A percentile compares a stretch with the other conserved stretches of the same genome.
Evolutionary conservation across 1,140 invertebrate genomes (phyloP).

Genomic region (Nasonia longicornis): DNA sequence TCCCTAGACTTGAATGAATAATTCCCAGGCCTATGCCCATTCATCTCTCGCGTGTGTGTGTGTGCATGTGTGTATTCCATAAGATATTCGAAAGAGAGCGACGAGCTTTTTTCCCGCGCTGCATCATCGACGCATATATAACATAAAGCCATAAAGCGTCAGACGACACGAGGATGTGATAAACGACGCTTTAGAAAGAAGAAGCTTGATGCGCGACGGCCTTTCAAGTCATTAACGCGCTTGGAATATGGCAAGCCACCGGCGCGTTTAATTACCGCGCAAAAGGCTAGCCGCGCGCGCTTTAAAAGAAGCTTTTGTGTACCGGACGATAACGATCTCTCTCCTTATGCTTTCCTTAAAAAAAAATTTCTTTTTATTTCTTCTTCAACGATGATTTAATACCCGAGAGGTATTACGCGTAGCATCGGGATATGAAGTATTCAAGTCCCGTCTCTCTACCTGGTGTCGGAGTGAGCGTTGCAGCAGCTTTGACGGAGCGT

Average conservation of each 20-base stretch:
- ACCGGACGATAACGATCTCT: background rate
- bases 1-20: background rate
- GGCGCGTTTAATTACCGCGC: conserved; percentile 8
- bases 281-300: background rate
- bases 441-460: background rate
- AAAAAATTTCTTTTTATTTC: background rate
- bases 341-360: no score
- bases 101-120: background rate
- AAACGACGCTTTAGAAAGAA: background rate
- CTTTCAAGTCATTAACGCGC: conserved; percentile 11
- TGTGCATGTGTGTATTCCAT: no score
- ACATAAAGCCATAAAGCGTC: no score
- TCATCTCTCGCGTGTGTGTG: background rate
- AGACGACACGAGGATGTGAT: background rate
- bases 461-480: no score
- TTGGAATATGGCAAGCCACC: background rate
- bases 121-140: background rate
- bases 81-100: background rate
- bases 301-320: background rate
- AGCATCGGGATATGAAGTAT: background rate
- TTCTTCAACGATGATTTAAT: no score
- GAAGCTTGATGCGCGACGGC: background rate
- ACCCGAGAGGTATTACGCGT: no score
- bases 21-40: background rate
- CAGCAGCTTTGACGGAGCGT: background rate